These are phyloP conservation scores for Pygoscelis antarcticus DNA, from an alignment of 2,113 vertebrate species.

Conservation along the genomic window DNA sequence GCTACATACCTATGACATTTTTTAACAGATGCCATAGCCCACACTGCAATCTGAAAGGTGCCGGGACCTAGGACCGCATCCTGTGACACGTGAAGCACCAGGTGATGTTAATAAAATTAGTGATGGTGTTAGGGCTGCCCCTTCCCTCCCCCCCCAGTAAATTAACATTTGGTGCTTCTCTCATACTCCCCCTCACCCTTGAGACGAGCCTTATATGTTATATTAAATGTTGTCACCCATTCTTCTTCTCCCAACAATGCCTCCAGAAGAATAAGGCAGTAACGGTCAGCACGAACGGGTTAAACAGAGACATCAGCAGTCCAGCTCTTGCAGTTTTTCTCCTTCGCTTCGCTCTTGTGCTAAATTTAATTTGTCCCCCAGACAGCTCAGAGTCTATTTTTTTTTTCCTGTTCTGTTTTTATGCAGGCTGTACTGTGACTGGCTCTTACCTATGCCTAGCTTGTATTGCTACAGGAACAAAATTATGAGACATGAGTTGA, in stretches of 20 bases:
- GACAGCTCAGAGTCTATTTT: background rate
- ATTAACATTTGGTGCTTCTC: background rate
- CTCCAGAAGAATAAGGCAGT: background rate
- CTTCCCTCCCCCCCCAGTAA: background rate
- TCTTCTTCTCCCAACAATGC: background rate
- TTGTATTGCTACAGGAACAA: background rate
- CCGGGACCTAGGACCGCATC: background rate
- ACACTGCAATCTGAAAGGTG: background rate
- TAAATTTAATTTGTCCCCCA: background rate
- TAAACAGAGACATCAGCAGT: background rate
- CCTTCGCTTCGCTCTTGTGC: background rate
- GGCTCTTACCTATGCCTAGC: background rate
- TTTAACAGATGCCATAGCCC: background rate
- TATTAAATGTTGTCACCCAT: background rate
- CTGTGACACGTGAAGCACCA: accelerated
- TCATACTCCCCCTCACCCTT: background rate
- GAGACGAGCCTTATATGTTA: background rate
- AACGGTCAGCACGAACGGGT: background rate
- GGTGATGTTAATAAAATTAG: background rate
- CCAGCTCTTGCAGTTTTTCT: background rate
- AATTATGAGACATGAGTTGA: background rate
- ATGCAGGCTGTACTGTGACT: background rate
- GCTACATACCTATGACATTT: background rate
- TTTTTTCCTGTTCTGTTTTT: background rate
- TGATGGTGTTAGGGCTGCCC: background rate